These are phyloP conservation scores for Noctuana brunneofusca DNA, from an alignment of 2,888 invertebrate species.

Conservation along the genomic window DNA sequence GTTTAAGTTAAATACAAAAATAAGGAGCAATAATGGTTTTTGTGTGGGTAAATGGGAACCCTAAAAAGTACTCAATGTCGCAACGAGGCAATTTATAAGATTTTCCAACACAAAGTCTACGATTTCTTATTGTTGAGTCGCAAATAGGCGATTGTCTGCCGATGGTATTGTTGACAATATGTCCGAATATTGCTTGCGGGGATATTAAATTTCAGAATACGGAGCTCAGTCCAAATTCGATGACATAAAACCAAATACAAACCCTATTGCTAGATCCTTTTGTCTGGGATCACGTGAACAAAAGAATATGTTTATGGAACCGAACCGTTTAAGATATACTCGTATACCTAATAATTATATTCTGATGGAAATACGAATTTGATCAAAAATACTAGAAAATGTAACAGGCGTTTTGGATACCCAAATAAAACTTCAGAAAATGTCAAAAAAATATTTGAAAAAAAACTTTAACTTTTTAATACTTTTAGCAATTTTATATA, in stretches of 20 bases:
- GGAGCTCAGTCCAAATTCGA: constrained; percentile 22
- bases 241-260: constrained; percentile 17
- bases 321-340: too few species aligned
- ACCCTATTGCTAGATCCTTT: constrained; percentile 6
- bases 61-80: constrained; percentile 29
- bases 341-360: too few species aligned
- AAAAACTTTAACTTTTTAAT: too few species aligned
- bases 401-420: too few species aligned
- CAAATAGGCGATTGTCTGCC: constrained; percentile 34
- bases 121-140: constrained; percentile 32
- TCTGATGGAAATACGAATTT: too few species aligned
- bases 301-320: not conserved
- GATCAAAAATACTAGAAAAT: too few species aligned
- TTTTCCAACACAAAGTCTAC: constrained; percentile 32
- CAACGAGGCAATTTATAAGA: constrained; percentile 29
- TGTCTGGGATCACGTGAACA: constrained; percentile 2
- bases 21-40: not conserved
- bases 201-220: constrained; percentile 31
- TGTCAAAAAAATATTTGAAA: too few species aligned
- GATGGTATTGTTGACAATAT: constrained; percentile 29
- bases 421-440: too few species aligned
- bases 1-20: too few species aligned
- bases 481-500: too few species aligned
- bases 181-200: constrained; percentile 31
- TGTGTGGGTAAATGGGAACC: not conserved